phyloP scores from a whole-genome alignment of 2,113 vertebrate species.

The Chionomys nivalis region DNA sequence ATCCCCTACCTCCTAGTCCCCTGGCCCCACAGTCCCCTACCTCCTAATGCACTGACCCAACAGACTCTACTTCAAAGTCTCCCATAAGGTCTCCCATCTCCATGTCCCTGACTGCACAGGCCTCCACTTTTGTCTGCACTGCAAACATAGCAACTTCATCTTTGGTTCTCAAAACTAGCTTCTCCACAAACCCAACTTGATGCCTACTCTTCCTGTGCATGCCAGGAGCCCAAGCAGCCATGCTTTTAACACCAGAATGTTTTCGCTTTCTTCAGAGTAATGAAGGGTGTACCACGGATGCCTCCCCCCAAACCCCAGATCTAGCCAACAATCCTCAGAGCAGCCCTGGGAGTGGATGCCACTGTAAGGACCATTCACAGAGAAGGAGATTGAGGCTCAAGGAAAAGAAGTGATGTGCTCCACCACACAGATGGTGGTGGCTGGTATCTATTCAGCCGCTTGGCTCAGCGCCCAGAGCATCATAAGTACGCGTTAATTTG shows the following conservation, averaged over 20 bases:
- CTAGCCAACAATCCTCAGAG: too few species aligned
- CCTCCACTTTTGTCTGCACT: not conserved
- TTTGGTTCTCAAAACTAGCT: not conserved
- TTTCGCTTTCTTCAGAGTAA: not conserved
- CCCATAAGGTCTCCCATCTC: not conserved
- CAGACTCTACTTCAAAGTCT: not conserved
- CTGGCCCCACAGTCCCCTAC: not conserved
- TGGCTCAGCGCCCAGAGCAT: not conserved
- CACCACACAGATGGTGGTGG: not conserved
- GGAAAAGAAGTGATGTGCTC: not conserved
- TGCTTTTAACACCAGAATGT: not conserved
- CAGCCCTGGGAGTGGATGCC: not conserved
- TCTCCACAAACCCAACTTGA: not conserved
- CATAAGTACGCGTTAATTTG: constrained; percentile 5
- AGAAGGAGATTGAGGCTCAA: not conserved
- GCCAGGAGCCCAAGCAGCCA: not conserved
- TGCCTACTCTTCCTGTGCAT: accelerated
- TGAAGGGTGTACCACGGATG: not conserved
- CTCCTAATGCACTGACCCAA: not conserved
- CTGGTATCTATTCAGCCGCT: not conserved
- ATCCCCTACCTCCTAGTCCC: not conserved
- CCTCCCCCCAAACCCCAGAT: not conserved
- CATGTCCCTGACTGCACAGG: not conserved
- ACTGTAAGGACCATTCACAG: not conserved
- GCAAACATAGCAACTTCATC: accelerated